Conservation (phyloP, 1,140 invertebrate genomes). For the Hesperophylax magnus region DNA sequence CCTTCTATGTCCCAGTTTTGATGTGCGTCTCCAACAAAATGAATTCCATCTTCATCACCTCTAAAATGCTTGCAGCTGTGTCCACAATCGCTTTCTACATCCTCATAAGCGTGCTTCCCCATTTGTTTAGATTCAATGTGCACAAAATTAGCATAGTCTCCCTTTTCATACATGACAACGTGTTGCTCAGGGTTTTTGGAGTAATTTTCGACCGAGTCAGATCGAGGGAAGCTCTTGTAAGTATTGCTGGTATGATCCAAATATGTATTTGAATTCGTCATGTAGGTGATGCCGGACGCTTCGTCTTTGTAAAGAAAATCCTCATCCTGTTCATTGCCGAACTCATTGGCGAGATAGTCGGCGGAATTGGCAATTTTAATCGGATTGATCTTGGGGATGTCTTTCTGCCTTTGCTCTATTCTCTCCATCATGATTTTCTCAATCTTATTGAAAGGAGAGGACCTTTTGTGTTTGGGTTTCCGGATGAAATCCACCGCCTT, state of each 20-base stretch:
- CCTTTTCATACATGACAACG: slow-evolving; percentile 66
- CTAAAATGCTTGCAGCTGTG: slow-evolving; percentile 25
- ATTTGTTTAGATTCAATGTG: neutral
- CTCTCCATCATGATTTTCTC: slow-evolving; percentile 64
- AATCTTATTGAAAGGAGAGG: slow-evolving; percentile 64
- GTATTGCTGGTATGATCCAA: neutral
- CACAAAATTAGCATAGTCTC: slow-evolving; percentile 66
- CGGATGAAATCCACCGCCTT: slow-evolving; percentile 60
- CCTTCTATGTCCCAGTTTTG: neutral
- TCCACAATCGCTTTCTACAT: neutral
- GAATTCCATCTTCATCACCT: neutral
- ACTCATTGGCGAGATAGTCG: neutral
- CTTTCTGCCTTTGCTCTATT: slow-evolving; percentile 27
- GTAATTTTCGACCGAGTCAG: neutral
- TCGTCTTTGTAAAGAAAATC: slow-evolving; percentile 64
- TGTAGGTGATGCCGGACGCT: slow-evolving; percentile 63
- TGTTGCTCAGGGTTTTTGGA: slow-evolving; percentile 59
- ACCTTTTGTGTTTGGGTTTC: slow-evolving; percentile 64
- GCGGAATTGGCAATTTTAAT: neutral
- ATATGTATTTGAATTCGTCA: slow-evolving; percentile 53
- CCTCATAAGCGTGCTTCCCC: slow-evolving; percentile 16
- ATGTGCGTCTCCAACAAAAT: neutral
- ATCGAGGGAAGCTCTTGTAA: neutral
- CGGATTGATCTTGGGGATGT: neutral
- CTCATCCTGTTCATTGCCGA: slow-evolving; percentile 60